These are phyloP conservation scores for Antheraea assamensis DNA, from an alignment of 2,888 invertebrate species.

Conservation along the genomic window DNA sequence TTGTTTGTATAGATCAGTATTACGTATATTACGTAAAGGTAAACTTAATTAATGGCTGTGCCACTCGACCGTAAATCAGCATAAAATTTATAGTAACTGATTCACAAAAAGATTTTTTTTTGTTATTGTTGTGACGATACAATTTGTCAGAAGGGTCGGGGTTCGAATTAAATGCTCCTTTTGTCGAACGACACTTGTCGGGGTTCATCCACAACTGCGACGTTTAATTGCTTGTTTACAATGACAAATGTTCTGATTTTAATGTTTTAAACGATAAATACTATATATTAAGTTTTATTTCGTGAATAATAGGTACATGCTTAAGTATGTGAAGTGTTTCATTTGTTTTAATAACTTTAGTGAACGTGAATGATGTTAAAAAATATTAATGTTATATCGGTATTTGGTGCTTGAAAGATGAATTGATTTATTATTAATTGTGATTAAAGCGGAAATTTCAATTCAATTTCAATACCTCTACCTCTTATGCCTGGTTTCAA, in stretches of 20 bases:
- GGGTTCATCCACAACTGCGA: constrained; percentile 53
- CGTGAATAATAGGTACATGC: not conserved
- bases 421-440: too few relatives aligned
- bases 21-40: not conserved
- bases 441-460: too few relatives aligned
- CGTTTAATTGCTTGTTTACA: constrained; percentile 72
- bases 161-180: constrained; percentile 59
- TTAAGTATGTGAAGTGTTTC: too few relatives aligned
- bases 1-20: too few relatives aligned
- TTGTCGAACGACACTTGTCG: constrained; percentile 66
- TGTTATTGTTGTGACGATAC: constrained; percentile 37
- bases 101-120: constrained; percentile 18
- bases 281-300: not conserved
- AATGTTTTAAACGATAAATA: constrained; percentile 16
- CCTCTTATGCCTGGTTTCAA: too few relatives aligned
- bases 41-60: not conserved
- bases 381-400: too few relatives aligned
- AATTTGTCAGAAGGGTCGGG: constrained; percentile 61
- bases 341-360: not conserved
- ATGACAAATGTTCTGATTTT: constrained; percentile 58
- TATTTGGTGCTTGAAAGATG: too few relatives aligned
- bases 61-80: constrained; percentile 10
- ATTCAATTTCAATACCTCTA: too few relatives aligned
- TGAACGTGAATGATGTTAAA: too few relatives aligned
- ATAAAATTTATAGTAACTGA: constrained; percentile 17